These are phyloP conservation scores for Megaceryle maxima DNA, from an alignment of 2,113 vertebrate species.

Conservation along the genomic window DNA sequence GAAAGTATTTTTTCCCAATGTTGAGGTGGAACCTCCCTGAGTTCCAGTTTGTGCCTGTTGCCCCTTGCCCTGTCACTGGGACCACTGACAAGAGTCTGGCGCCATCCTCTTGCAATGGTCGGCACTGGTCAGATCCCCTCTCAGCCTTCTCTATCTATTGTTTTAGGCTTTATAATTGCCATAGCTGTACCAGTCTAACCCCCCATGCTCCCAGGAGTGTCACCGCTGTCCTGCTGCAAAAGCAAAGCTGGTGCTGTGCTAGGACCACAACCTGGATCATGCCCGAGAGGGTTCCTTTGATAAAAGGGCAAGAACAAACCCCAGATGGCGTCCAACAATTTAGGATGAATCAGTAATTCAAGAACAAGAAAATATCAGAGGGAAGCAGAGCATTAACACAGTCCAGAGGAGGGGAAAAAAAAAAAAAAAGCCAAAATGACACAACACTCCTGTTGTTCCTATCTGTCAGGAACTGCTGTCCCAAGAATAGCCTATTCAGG, in stretches of 20 bases:
- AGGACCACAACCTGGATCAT: background rate
- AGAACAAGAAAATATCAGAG: background rate
- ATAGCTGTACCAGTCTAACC: background rate
- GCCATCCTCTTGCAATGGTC: too few species aligned
- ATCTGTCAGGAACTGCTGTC: background rate
- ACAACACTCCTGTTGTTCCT: constrained; percentile 6
- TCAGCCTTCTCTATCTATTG: background rate
- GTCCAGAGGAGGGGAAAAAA: background rate
- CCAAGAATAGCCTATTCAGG: constrained; percentile 46
- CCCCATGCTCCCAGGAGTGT: background rate
- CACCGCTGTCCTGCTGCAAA: background rate
- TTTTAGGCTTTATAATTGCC: background rate
- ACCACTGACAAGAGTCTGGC: too few species aligned
- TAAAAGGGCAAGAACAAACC: background rate
- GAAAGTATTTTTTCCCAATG: too few species aligned
- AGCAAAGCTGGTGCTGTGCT: background rate
- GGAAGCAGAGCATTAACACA: background rate
- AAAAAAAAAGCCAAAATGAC: background rate
- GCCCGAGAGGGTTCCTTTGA: background rate
- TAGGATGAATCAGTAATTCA: background rate
- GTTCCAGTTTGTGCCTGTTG: too few species aligned
- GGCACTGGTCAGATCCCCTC: background rate
- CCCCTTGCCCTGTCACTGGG: too few species aligned
- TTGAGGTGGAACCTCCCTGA: too few species aligned
- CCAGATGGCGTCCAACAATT: background rate